Evolutionary conservation across 2,888 invertebrate genomes (phyloP), one percentile per base, ranked within the genome.

Genomic region (Carpatolechia fugitivella): DNA sequence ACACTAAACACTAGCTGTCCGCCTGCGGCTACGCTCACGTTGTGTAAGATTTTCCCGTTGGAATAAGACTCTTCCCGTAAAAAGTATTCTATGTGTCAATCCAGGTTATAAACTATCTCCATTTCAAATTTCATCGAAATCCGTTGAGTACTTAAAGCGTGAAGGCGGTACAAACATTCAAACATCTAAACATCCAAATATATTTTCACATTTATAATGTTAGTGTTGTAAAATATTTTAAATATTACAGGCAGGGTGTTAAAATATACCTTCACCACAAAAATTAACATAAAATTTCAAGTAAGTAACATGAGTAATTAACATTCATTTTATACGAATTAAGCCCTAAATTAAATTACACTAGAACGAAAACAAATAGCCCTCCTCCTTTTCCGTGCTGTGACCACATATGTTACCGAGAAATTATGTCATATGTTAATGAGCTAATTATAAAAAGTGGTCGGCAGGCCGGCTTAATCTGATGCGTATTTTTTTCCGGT

Each of bases 371-470:
- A 13, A 24, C 44, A 44, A 44, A 44, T 44, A 13, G 44, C 29
- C 44, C 44, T 20, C 44, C 44, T 44, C 44, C 44, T 44, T 44
- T 44, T 44, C 13, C 44, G 44, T 44, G 44, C 11, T 44, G 4
- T 44, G 44, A 20, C 44, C 13, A 44, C 44, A 44, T 44, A 44
- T 44, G 44, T 44, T 20, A 44, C n/a, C 13, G n/a, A 7, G 14
- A 47, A 47, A 47, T 67, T 66, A 73, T 76, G 75, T 72, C 59
- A 36, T 70, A 78, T 77, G 72, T 69, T 70, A 77, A 78, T 78
- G 62, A 74, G 69, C 70, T 76, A 78, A 80, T 81, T 78, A 76
- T 65, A 56, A 55, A 74, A 78, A 74, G 72, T 68, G 68, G 64
- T 59, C 62, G 61, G 62, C 63, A 64, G 66, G 72, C 68, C 64